phyloP scores from a whole-genome alignment of 2,113 vertebrate species.

The Corvus moneduloides region DNA sequence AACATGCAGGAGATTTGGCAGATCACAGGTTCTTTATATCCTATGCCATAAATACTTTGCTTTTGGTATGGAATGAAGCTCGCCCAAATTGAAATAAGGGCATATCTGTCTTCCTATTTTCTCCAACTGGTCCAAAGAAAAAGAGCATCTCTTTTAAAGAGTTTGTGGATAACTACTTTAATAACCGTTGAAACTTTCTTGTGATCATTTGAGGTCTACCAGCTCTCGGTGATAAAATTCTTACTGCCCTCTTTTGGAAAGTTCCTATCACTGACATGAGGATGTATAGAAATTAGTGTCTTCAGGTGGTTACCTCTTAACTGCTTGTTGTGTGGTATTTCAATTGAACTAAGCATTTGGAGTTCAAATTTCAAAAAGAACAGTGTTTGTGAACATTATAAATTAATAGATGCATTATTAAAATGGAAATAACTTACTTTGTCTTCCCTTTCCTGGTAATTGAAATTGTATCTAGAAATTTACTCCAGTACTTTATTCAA shows the following conservation, averaged over 20 bases:
- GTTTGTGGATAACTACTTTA: background rate
- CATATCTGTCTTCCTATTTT: background rate
- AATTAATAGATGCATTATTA: background rate
- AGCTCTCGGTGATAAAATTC: background rate
- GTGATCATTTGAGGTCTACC: background rate
- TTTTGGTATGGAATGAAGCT: background rate
- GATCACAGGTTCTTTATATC: background rate
- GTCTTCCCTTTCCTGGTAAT: background rate
- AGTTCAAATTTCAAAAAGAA: background rate
- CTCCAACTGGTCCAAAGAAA: background rate
- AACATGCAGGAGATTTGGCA: background rate
- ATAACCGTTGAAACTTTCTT: background rate
- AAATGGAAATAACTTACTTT: background rate
- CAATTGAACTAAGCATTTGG: background rate
- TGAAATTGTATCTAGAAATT: background rate
- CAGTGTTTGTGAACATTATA: background rate
- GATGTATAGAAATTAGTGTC: background rate
- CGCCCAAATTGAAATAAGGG: background rate
- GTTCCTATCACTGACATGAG: background rate
- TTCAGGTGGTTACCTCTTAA: background rate
- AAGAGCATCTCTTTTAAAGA: background rate
- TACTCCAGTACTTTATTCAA: background rate
- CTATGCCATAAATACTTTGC: background rate
- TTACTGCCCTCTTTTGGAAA: background rate
- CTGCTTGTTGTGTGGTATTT: background rate